Evolutionary conservation across 2,797 vertebrate genomes (phyloP).

Genomic region (Acrocephalus scirpaceus): DNA sequence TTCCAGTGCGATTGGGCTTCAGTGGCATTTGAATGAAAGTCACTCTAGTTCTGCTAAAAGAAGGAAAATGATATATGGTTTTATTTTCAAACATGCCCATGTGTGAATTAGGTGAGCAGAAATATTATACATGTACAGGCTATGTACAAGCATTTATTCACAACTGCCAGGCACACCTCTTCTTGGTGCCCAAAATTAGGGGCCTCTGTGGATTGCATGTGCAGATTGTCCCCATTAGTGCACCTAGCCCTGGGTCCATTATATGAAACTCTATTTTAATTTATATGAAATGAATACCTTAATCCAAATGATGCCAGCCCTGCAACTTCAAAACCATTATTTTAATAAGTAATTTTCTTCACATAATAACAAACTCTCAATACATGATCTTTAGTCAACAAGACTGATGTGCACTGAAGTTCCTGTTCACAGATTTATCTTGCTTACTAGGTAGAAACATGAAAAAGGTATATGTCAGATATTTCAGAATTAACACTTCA

Average conservation of each 20-base stretch:
- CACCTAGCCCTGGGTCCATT: background rate
- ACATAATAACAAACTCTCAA: background rate
- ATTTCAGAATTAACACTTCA: slow-evolving; percentile 9
- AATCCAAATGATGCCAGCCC: background rate
- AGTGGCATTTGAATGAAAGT: background rate
- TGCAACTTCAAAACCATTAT: background rate
- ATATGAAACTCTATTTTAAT: background rate
- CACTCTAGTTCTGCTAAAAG: background rate
- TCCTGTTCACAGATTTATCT: background rate
- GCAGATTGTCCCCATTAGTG: background rate
- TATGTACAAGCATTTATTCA: background rate
- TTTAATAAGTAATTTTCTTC: background rate
- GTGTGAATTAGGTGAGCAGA: background rate
- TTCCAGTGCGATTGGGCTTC: background rate
- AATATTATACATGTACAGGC: background rate
- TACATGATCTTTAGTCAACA: background rate
- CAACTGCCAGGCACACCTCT: background rate
- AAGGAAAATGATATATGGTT: background rate
- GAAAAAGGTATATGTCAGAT: background rate
- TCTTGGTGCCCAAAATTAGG: background rate
- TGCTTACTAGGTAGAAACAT: background rate
- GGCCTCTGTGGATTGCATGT: background rate
- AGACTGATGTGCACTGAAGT: background rate
- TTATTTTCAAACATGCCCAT: background rate
- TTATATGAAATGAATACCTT: background rate